These are phyloP conservation scores for Ptychadena robeensis DNA, from an alignment of 2,797 vertebrate genomes.

Conservation along the genomic window DNA sequence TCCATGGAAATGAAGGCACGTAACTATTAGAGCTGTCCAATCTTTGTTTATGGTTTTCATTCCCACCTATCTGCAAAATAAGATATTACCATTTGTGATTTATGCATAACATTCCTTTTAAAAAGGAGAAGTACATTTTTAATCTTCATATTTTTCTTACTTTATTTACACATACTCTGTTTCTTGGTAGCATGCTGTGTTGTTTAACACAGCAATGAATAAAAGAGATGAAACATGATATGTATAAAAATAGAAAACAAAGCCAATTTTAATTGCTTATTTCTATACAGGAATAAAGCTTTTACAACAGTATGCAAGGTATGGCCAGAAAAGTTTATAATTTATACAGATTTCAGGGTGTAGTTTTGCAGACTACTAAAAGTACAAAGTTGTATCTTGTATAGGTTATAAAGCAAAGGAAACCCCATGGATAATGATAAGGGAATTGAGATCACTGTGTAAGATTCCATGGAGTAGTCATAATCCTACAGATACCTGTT, in stretches of 20 bases:
- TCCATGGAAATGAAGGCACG: conserved; percentile 31
- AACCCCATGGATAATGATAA: no score
- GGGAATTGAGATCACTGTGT: no score
- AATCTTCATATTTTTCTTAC: conserved; percentile 60
- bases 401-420: no score
- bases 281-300: no score
- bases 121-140: conserved; percentile 20
- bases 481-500: no score
- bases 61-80: conserved; percentile 23
- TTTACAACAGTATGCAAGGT: no score
- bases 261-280: no score
- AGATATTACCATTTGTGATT: conserved; percentile 38
- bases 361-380: no score
- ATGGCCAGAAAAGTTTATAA: no score
- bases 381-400: no score
- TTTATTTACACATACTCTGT: conserved; percentile 47
- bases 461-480: no score
- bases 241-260: background rate
- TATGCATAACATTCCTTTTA: conserved; percentile 37
- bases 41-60: conserved; percentile 45
- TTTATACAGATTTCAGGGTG: no score
- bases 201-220: conserved; percentile 61
- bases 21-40: conserved; percentile 42
- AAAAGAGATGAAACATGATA: conserved; percentile 27
- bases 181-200: conserved; percentile 39